Conservation (phyloP, 1,140 invertebrate genomes). For the Leptonema lineaticorne region DNA sequence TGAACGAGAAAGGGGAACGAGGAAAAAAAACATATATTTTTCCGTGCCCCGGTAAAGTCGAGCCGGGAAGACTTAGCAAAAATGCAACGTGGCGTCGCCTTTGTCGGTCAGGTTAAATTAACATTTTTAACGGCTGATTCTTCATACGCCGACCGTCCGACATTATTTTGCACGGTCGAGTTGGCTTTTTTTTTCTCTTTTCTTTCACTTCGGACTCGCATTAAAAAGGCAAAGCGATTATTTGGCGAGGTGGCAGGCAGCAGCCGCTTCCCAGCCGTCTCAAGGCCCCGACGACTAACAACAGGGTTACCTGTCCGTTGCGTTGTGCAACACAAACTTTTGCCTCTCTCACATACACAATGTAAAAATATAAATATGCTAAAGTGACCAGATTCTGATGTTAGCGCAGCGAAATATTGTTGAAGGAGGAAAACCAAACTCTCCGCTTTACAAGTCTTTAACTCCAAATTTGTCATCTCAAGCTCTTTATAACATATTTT, state of each 20-base stretch:
- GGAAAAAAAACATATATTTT: no score
- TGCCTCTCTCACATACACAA: not conserved
- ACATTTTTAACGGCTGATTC: constrained; percentile 15
- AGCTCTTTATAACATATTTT: no score
- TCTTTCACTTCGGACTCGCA: constrained; percentile 12
- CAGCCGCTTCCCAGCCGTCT: constrained; percentile 25
- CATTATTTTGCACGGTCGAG: constrained; percentile 21
- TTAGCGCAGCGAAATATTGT: no score
- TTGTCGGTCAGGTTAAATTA: not conserved
- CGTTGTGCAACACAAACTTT: not conserved
- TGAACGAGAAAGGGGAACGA: not conserved
- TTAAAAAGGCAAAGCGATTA: constrained; percentile 21
- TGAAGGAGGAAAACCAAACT: no score
- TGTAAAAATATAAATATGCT: not conserved
- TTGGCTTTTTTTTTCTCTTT: constrained; percentile 7
- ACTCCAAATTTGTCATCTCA: no score
- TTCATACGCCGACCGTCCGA: constrained; percentile 6
- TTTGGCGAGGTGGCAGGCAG: constrained; percentile 17
- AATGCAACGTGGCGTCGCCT: not conserved
- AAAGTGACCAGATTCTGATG: not conserved
- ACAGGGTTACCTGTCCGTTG: constrained; percentile 4
- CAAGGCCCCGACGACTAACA: constrained; percentile 4
- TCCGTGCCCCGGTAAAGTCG: no score
- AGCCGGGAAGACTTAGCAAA: not conserved
- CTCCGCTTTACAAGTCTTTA: no score